phyloP scores from a whole-genome alignment of 2,888 invertebrate species.

The Ctenicera cuprea region DNA sequence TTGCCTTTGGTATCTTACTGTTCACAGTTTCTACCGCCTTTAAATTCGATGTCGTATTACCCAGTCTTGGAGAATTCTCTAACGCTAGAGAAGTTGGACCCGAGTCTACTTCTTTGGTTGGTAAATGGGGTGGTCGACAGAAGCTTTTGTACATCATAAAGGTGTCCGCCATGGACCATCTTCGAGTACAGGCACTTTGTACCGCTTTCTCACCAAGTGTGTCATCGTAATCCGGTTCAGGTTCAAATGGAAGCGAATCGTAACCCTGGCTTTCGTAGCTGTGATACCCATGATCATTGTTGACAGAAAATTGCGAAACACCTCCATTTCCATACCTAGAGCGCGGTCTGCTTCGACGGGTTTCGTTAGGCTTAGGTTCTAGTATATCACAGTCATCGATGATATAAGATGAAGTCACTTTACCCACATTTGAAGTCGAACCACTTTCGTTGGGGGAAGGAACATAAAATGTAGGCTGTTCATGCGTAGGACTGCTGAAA shows the following conservation, averaged over 20 bases:
- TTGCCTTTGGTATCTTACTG: slow-evolving; percentile 70
- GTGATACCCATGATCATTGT: slow-evolving; percentile 67
- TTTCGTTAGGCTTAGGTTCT: slow-evolving; percentile 56
- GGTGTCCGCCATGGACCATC: slow-evolving; percentile 66
- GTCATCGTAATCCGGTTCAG: slow-evolving; percentile 70
- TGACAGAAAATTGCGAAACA: slow-evolving; percentile 47
- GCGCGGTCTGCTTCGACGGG: slow-evolving; percentile 57
- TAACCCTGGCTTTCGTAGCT: slow-evolving; percentile 67
- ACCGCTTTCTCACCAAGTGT: slow-evolving; percentile 48
- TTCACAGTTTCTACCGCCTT: slow-evolving; percentile 62
- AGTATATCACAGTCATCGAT: slow-evolving; percentile 51
- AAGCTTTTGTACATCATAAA: slow-evolving; percentile 58
- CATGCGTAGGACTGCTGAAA: slow-evolving; percentile 69
- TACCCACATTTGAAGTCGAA: slow-evolving; percentile 39
- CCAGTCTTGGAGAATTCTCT: slow-evolving; percentile 46
- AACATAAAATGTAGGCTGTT: slow-evolving; percentile 81
- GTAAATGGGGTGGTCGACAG: slow-evolving; percentile 50
- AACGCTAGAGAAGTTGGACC: slow-evolving; percentile 54
- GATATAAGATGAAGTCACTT: slow-evolving; percentile 24
- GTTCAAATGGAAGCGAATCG: slow-evolving; percentile 68
- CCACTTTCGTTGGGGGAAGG: slow-evolving; percentile 75
- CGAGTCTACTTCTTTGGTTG: slow-evolving; percentile 52
- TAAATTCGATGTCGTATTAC: slow-evolving; percentile 49
- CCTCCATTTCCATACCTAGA: slow-evolving; percentile 50
- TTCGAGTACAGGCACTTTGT: slow-evolving; percentile 44